A percentile compares a stretch with the other conserved stretches of the same genome.
These are phyloP conservation scores for Neoniphon sammara DNA, from an alignment of 2,797 vertebrate genomes.

Conservation along the genomic window DNA sequence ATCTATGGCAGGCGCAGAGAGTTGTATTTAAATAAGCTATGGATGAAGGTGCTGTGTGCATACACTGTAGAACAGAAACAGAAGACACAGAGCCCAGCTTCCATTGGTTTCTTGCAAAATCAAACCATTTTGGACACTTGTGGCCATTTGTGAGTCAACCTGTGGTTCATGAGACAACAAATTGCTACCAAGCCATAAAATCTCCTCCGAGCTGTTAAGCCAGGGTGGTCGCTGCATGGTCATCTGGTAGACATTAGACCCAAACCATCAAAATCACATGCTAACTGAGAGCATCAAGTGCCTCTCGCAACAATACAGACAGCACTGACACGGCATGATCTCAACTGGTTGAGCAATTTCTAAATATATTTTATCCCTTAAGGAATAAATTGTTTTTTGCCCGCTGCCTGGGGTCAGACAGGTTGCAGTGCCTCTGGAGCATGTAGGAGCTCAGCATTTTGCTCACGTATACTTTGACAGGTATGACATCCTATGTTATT, in stretches of 20 bases:
- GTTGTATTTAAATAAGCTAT: no score
- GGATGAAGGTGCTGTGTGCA: background rate
- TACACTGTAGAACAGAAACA: background rate
- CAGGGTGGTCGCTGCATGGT: constrained; percentile 52
- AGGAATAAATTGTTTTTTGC: background rate
- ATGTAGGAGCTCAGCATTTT: constrained; percentile 3
- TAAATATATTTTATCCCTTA: constrained; percentile 1
- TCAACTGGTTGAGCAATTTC: constrained; percentile 13
- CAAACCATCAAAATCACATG: constrained; percentile 68
- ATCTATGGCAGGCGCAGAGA: background rate
- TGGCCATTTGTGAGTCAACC: constrained; percentile 72
- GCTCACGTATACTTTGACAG: constrained; percentile 18
- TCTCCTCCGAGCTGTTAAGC: constrained; percentile 69
- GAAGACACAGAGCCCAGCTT: constrained; percentile 9
- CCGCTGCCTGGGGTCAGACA: background rate
- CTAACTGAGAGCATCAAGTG: constrained; percentile 36
- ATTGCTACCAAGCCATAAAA: constrained; percentile 81
- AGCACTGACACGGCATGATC: constrained; percentile 7
- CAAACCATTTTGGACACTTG: constrained; percentile 66
- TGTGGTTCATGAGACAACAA: constrained; percentile 82
- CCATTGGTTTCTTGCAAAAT: constrained; percentile 29
- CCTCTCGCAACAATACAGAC: constrained; percentile 39
- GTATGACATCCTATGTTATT: constrained; percentile 29
- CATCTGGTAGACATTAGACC: constrained; percentile 82
- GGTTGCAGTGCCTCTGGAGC: background rate